Percentiles rank a stretch among this genome's conserved stretches.
Evolutionary conservation across 1,140 invertebrate genomes (phyloP).

Genomic region (Rhagoletis pomonella): DNA sequence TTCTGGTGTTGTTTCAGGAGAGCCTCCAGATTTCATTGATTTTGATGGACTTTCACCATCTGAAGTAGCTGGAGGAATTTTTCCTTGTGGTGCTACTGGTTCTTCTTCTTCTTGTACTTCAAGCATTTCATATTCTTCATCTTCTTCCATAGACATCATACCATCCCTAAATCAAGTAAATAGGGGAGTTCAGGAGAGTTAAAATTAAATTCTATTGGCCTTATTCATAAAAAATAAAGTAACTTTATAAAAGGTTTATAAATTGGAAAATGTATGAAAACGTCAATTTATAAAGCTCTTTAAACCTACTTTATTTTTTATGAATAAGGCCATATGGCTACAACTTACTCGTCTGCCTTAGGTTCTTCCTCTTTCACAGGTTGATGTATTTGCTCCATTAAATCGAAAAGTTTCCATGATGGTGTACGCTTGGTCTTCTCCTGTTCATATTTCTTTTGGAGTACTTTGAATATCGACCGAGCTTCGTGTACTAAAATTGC

Average conservation of each 20-base stretch:
- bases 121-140: conserved; percentile 70
- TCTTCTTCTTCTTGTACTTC: conserved; percentile 71
- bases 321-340: background rate
- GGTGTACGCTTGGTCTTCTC: conserved; percentile 69
- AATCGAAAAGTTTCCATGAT: conserved; percentile 67
- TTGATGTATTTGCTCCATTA: conserved; percentile 70
- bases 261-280: too few species aligned
- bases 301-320: too few species aligned
- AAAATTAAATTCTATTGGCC: too few species aligned
- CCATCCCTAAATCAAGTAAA: conserved; percentile 24
- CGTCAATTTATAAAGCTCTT: background rate
- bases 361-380: conserved; percentile 60
- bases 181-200: too few species aligned
- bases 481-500: conserved; percentile 65
- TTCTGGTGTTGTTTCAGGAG: conserved; percentile 63
- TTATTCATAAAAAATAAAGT: too few species aligned
- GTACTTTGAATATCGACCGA: conserved; percentile 71
- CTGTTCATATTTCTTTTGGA: conserved; percentile 72
- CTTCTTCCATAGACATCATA: conserved; percentile 64
- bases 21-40: conserved; percentile 61
- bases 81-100: conserved; percentile 55
- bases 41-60: conserved; percentile 70
- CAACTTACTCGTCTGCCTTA: conserved; percentile 68
- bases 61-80: conserved; percentile 64
- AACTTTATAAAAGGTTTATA: too few species aligned